Evolutionary conservation across 2,113 vertebrate genomes (phyloP), one percentile per base, ranked within the genome.

Genomic region (Delphinapterus leucas): DNA sequence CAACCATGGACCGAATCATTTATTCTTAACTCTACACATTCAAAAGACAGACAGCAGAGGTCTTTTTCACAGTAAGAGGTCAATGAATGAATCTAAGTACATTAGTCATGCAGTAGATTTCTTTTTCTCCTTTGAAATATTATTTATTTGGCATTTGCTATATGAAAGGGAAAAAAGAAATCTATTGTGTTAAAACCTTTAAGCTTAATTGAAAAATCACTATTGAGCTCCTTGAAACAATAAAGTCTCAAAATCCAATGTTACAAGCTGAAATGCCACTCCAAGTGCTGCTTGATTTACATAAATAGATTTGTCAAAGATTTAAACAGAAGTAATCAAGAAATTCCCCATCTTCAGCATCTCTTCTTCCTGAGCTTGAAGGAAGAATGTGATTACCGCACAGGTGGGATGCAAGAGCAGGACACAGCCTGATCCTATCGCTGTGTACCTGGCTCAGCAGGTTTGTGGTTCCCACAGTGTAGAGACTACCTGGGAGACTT

Each of bases 131-230:
- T 68, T 94, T 70, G 38, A 91, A 98, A 96, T 93, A 94, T 61
- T 91, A 86, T 90, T 93, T 94, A 82, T 31, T 92, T 91, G 87
- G 60, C 49, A 93, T 76, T 90, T 89, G 41, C 68, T 65, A 4
- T 6, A 73, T 28, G 5, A 70, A 12, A 47, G 55, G 7, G 17
- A 67, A 79, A 89, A 89, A 70, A 68, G 14, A 97, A 95, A 73
- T 36, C 49, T 1, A 33, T 65, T 87, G 60, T 21, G 73, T 94
- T 95, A 91, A 93, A 67, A 67, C 60, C 36, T 95, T 92, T 38
- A 95, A 84, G 5, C 41, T 92, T 89, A 95, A 97, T 21, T 84
- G 36, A 82, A 94, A 97, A 96, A 76, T 58, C 90, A 84, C 84
- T 89, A 67, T 1, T 73, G 82, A 92, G 4, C 18, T 77, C 74